Conservation (phyloP, 2,113 vertebrate species). For the Trachemys scripta region DNA sequence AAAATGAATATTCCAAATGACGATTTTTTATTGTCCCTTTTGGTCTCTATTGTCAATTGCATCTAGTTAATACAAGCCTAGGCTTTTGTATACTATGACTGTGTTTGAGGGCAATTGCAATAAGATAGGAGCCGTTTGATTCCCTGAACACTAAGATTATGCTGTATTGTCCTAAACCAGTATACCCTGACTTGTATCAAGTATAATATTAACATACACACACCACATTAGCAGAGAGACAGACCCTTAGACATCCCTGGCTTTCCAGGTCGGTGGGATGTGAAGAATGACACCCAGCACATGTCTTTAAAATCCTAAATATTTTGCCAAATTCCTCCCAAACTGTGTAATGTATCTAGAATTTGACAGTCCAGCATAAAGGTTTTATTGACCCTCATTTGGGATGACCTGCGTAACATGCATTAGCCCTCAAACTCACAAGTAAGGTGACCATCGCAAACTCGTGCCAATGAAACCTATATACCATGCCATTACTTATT, state of each 20-base stretch:
- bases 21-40: background rate
- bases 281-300: background rate
- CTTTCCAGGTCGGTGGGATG: background rate
- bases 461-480: background rate
- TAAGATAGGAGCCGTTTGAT: background rate
- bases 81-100: background rate
- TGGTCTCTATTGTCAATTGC: background rate
- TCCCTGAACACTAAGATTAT: accelerated
- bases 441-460: background rate
- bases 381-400: background rate
- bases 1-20: background rate
- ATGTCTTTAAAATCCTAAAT: background rate
- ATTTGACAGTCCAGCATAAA: background rate
- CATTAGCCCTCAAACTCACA: accelerated
- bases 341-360: background rate
- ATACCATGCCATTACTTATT: background rate
- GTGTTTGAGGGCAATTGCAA: background rate
- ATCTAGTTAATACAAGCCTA: background rate
- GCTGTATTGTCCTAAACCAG: background rate
- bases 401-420: background rate
- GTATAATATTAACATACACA: background rate
- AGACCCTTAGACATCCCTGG: accelerated
- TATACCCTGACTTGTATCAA: background rate
- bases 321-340: background rate
- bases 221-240: background rate